Base-by-base conservation (phyloP, 92 coral and sea anemone genomes). In the Scolanthus callimorphus region DNA sequence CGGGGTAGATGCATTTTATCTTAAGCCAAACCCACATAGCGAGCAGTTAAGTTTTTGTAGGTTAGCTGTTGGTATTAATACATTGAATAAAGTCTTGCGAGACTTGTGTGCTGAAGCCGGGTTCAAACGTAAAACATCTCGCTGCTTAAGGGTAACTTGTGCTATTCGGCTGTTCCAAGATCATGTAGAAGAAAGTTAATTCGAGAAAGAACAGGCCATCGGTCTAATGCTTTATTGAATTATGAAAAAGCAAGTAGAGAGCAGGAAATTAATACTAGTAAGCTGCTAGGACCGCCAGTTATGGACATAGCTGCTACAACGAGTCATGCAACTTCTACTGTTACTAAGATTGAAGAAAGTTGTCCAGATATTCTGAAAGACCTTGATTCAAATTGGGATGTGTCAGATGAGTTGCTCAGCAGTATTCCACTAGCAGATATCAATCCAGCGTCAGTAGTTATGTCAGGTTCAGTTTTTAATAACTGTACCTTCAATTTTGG, bases 1-100 rank as follows among this genome's bases (percentile, higher is more conserved):
- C 45, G 59, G 69, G 13, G 47, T 63, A 15, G 82, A 75, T 12
- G 80, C 83, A 46, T 82, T 82, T 69, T 76, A 82, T 47, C 70
- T 82, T 52, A 75, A 49, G 54, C 89, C 82, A 20, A 22, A 75
- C 57, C 46, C 55, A 23, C 48, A 74, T 20, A 26, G 49, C 24
- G 39, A 67, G 25, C 60, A 12, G 25, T 79, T 79, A 10, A 38
- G 2, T 15, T 72, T 11, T 53, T 45, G n/a, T 15, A 29, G 48
- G 19, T 21, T 28, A n/a, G 52, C 78, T 25, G 38, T 77, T 1
- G 78, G 84, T 21, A 60, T 77, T 22, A 4, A 69, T 41, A 69
- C 65, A 3, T 46, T 77, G 4, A 59, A 70, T 19, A 70, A 70
- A 39, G 49, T 59, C 23, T 53, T 70, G 49, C 69, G 68, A 17